Evolutionary conservation across 2,797 vertebrate species (phyloP).

Genomic region (Spinus olivaceus): DNA sequence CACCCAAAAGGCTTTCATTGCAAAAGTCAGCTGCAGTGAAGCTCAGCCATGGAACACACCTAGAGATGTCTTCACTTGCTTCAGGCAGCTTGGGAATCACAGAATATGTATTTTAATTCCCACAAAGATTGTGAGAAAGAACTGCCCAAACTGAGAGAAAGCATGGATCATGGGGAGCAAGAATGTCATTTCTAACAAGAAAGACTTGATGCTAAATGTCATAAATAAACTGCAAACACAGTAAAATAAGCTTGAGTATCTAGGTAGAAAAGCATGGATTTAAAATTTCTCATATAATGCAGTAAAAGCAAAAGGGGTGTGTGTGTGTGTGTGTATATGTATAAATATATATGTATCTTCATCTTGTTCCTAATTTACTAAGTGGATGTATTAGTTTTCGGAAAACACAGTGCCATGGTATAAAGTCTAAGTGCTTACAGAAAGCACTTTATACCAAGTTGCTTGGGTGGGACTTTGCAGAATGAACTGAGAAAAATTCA

Average conservation of each 20-base stretch:
- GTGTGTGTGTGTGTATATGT: accelerated
- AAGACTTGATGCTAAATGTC: neutral
- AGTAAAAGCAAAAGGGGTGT: neutral
- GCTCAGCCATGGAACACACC: neutral
- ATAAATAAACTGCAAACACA: neutral
- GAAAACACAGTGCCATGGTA: neutral
- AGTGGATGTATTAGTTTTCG: neutral
- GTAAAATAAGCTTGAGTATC: neutral
- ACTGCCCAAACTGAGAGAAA: neutral
- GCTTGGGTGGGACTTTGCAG: neutral
- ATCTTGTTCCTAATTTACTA: neutral
- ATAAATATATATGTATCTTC: neutral
- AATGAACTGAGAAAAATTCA: neutral
- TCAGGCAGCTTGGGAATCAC: neutral
- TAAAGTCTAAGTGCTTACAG: neutral
- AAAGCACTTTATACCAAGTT: neutral
- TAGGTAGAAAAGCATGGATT: neutral
- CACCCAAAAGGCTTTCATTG: neutral
- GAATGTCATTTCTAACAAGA: neutral
- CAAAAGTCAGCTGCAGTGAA: neutral
- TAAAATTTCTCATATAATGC: neutral
- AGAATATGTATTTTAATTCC: neutral
- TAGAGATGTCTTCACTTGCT: neutral
- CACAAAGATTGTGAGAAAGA: neutral
- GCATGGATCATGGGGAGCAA: neutral